Evolutionary conservation across 2,113 vertebrate genomes (phyloP).

Genomic region (Miniopterus natalensis): DNA sequence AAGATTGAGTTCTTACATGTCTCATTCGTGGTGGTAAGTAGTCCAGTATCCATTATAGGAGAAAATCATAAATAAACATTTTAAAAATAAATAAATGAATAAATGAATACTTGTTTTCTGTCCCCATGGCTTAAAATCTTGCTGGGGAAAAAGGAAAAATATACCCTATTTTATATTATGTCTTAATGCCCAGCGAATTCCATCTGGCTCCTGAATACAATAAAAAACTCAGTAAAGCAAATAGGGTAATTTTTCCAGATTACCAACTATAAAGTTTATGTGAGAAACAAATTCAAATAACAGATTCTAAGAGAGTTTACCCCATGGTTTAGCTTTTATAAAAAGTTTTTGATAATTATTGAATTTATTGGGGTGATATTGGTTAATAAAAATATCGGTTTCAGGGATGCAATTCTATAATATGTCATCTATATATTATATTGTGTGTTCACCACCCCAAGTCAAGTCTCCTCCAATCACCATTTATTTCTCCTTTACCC

Average conservation of each 20-base stretch:
- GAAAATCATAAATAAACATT: slow-evolving; percentile 22
- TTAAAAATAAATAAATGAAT: slow-evolving; percentile 6
- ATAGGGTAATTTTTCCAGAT: not conserved
- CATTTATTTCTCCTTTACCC: not conserved
- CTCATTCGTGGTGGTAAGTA: not conserved
- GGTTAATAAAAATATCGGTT: not conserved
- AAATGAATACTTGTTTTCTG: not conserved
- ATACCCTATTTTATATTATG: not conserved
- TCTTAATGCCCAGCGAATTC: slow-evolving; percentile 22
- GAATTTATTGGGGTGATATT: not conserved
- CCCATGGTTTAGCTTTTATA: not conserved
- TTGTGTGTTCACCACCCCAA: not conserved
- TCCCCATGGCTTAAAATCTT: slow-evolving; percentile 17
- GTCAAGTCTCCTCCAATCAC: not conserved
- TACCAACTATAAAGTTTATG: not conserved
- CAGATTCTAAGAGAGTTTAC: slow-evolving; percentile 7
- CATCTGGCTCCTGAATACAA: slow-evolving; percentile 24
- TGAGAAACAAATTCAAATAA: slow-evolving; percentile 37
- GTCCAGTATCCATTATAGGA: not conserved
- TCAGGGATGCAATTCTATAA: not conserved
- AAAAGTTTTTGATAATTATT: not conserved
- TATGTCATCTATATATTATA: not conserved
- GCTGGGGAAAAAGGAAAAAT: not conserved
- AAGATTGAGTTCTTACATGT: slow-evolving; percentile 45
- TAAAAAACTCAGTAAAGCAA: slow-evolving; percentile 28